phyloP scores from a whole-genome alignment of 2,113 vertebrate genomes.

The Crypturellus undulatus region DNA sequence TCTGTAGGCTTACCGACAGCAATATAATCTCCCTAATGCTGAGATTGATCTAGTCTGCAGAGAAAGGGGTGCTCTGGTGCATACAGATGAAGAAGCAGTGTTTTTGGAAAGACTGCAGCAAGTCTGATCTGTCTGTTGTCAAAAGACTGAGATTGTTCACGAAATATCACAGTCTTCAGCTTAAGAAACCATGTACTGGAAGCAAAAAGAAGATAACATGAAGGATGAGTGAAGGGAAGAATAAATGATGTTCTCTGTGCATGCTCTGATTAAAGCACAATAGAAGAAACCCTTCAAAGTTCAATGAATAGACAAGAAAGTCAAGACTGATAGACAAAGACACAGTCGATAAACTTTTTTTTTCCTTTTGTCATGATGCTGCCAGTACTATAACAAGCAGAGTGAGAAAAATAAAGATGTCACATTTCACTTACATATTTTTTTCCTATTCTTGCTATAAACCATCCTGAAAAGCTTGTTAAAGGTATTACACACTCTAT shows the following conservation, averaged over 20 bases:
- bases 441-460: background rate
- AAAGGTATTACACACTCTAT: background rate
- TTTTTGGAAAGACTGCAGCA: background rate
- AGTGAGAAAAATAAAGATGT: background rate
- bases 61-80: background rate
- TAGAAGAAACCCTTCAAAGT: background rate
- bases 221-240: background rate
- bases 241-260: background rate
- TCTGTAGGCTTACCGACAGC: background rate
- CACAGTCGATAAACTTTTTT: background rate
- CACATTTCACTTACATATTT: background rate
- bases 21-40: constrained; percentile 26
- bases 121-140: background rate
- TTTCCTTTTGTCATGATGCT: background rate
- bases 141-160: background rate
- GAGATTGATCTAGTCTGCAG: constrained; percentile 41
- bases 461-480: background rate
- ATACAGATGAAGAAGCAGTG: constrained; percentile 17
- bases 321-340: background rate
- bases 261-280: background rate
- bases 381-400: background rate
- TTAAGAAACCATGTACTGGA: background rate
- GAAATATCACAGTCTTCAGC: background rate
- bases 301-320: background rate
- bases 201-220: background rate